phyloP scores from a whole-genome alignment of 1,140 invertebrate genomes.

The Drosophila rufa region DNA sequence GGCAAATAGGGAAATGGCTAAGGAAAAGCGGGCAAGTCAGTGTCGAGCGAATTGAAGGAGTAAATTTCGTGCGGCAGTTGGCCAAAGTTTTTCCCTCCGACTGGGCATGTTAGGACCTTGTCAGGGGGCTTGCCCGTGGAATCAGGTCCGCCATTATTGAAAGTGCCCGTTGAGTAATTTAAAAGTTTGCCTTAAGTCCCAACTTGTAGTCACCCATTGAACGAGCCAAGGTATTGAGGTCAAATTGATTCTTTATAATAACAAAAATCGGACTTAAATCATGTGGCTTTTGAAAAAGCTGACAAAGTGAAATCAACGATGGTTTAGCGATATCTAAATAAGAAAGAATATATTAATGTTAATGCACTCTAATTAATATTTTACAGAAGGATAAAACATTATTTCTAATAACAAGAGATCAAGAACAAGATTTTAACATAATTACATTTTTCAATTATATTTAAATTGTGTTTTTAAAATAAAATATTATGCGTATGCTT shows the following conservation, averaged over 20 bases:
- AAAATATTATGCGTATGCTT: too few relatives aligned
- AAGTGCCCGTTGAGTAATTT: conserved; percentile 79
- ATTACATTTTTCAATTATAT: too few relatives aligned
- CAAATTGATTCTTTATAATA: conserved; percentile 77
- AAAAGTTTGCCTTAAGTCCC: conserved; percentile 62
- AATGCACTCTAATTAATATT: too few relatives aligned
- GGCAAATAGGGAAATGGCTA: conserved; percentile 21
- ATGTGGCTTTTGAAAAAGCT: conserved; percentile 37
- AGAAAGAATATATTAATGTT: not conserved
- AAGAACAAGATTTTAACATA: not conserved
- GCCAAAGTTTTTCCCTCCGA: conserved; percentile 50
- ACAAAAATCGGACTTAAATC: conserved; percentile 61
- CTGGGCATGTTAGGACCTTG: conserved; percentile 52
- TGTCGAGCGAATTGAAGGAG: conserved; percentile 46
- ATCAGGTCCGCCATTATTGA: conserved; percentile 64
- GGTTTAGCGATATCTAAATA: not conserved
- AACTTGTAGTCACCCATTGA: conserved; percentile 52
- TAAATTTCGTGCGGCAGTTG: conserved; percentile 57
- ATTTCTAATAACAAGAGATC: not conserved
- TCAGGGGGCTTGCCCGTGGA: conserved; percentile 19
- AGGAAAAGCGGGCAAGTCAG: conserved; percentile 39
- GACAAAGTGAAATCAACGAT: not conserved
- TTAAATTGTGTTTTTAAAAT: too few relatives aligned
- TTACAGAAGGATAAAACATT: not conserved
- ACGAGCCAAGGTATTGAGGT: conserved; percentile 54